These are phyloP conservation scores for Volucella inanis DNA, from an alignment of 2,888 invertebrate genomes.

Conservation along the genomic window DNA sequence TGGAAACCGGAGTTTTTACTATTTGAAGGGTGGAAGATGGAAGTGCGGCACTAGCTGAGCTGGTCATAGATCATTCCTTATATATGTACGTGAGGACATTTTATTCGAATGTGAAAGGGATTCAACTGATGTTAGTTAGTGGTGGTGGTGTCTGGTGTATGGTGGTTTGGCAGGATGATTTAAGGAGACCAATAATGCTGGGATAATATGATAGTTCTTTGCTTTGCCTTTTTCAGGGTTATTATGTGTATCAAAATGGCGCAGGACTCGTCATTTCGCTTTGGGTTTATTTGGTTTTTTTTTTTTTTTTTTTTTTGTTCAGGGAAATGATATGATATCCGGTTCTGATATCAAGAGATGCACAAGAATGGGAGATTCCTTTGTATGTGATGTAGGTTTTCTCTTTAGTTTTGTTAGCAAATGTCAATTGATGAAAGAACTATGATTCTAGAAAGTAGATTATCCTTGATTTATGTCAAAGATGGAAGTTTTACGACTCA, in stretches of 20 bases:
- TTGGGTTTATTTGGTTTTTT: too few relatives aligned
- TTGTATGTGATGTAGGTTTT: constrained; percentile 9
- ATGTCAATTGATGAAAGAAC: constrained; percentile 83
- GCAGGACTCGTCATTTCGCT: constrained; percentile 65
- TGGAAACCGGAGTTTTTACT: constrained; percentile 16
- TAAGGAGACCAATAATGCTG: constrained; percentile 69
- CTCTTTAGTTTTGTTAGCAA: constrained; percentile 65
- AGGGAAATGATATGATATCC: constrained; percentile 55
- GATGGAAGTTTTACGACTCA: constrained; percentile 2
- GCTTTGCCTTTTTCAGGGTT: constrained; percentile 54
- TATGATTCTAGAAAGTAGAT: constrained; percentile 83
- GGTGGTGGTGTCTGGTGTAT: constrained; percentile 49
- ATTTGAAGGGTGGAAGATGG: not conserved
- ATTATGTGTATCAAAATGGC: constrained; percentile 73
- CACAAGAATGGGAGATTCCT: constrained; percentile 19
- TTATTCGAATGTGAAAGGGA: constrained; percentile 62
- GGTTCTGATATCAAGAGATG: constrained; percentile 58
- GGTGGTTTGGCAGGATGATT: constrained; percentile 61
- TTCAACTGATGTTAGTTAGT: constrained; percentile 5
- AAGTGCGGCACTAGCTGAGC: constrained; percentile 37
- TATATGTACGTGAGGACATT: constrained; percentile 69
- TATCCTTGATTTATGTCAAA: constrained; percentile 83
- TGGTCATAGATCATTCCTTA: constrained; percentile 71
- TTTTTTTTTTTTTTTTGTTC: constrained; percentile 14
- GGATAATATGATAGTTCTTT: constrained; percentile 64